Evolutionary conservation across 2,888 invertebrate genomes (phyloP).

Genomic region (Amphiduros pacificus): DNA sequence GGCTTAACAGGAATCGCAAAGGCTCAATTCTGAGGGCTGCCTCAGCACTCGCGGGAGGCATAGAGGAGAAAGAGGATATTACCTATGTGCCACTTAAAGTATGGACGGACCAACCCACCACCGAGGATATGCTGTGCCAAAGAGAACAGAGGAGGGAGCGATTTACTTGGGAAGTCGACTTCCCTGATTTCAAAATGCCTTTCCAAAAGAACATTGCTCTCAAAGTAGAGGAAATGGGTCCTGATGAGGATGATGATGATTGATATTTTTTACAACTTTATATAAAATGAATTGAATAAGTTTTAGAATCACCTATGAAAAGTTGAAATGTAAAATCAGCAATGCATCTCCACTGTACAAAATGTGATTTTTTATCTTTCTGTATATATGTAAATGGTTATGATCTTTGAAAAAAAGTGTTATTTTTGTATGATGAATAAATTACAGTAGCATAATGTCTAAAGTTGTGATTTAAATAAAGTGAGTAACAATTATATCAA

Average conservation of each 20-base stretch:
- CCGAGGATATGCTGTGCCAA: constrained; percentile 48
- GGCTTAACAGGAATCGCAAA: constrained; percentile 40
- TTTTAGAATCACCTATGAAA: no score
- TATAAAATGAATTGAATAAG: no score
- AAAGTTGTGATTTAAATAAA: no score
- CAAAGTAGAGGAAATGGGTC: constrained; percentile 40
- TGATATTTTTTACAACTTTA: no score
- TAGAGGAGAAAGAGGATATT: constrained; percentile 55
- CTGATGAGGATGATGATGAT: constrained; percentile 38
- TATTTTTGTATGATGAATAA: no score
- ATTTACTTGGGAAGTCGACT: constrained; percentile 59
- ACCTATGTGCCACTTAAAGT: constrained; percentile 50
- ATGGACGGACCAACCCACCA: constrained; percentile 56
- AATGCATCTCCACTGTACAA: no score
- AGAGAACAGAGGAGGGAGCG: constrained; percentile 46
- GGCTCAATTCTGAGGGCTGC: constrained; percentile 55
- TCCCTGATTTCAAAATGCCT: constrained; percentile 56
- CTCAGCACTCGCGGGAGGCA: constrained; percentile 53
- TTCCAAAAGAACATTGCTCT: constrained; percentile 53
- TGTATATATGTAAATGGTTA: no score
- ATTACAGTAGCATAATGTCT: no score
- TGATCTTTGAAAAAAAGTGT: no score
- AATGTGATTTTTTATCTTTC: no score
- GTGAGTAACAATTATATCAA: no score
- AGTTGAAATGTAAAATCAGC: no score